Evolutionary conservation across 2,113 vertebrate genomes (phyloP).

Genomic region (Hystrix brachyura): DNA sequence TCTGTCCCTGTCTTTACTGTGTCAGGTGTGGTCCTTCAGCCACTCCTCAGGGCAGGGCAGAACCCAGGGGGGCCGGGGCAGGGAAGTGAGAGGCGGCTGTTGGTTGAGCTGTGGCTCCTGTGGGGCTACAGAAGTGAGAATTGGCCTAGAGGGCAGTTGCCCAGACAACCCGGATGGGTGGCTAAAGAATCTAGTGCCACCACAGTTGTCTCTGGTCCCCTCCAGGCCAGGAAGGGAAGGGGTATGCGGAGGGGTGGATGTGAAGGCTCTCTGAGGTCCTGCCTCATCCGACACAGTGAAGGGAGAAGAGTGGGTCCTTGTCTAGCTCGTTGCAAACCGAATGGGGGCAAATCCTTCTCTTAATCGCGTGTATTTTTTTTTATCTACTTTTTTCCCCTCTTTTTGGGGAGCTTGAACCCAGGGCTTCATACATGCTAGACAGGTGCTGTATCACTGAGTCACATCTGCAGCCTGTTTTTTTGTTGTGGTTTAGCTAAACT

Average conservation of each 20-base stretch:
- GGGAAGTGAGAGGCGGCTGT: not conserved
- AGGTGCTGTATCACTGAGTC: not conserved
- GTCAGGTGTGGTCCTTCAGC: not conserved
- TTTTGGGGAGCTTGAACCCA: too few relatives aligned
- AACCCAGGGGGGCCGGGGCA: not conserved
- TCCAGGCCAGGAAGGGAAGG: not conserved
- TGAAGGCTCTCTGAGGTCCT: not conserved
- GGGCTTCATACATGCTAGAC: not conserved
- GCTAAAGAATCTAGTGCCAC: too few relatives aligned
- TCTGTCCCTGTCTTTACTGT: not conserved
- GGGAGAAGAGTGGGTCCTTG: not conserved
- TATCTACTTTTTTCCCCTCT: too few relatives aligned
- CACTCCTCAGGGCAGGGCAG: not conserved
- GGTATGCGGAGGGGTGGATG: too few relatives aligned
- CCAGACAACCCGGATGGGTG: too few relatives aligned
- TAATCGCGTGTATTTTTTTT: not conserved
- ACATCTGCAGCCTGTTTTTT: not conserved
- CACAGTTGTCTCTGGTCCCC: not conserved
- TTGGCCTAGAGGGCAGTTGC: not conserved
- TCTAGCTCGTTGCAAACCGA: not conserved
- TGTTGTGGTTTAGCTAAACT: not conserved
- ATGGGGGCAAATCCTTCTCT: not conserved
- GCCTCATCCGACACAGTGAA: not conserved
- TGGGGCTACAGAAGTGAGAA: not conserved
- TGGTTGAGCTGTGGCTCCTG: not conserved